phyloP scores from a whole-genome alignment of 2,888 invertebrate species.

The Agrenia bidenticulata region DNA sequence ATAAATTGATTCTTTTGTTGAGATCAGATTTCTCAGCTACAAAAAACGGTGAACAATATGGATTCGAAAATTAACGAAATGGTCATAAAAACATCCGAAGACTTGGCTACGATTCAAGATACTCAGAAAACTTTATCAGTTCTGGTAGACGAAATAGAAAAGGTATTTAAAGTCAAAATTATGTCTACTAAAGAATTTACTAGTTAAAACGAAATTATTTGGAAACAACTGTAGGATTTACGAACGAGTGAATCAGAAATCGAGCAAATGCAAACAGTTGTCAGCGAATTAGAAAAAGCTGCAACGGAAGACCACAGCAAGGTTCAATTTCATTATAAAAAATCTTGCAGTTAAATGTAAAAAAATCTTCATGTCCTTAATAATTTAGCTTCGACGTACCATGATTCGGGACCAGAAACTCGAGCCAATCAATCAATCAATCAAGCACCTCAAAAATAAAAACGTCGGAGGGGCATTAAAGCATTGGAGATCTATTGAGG shows the following conservation, averaged over 20 bases:
- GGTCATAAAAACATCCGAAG: conserved; percentile 22
- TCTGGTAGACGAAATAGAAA: conserved; percentile 34
- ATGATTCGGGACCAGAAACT: conserved; percentile 39
- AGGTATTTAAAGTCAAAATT: conserved; percentile 18
- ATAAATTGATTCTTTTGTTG: neutral
- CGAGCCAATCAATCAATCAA: conserved; percentile 32
- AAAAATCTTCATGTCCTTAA: neutral
- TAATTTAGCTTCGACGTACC: conserved; percentile 28
- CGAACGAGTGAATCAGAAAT: conserved; percentile 22
- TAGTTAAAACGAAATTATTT: neutral
- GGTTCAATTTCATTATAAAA: conserved; percentile 12
- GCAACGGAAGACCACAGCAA: conserved; percentile 38
- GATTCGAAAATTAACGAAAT: conserved; percentile 38
- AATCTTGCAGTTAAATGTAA: neutral
- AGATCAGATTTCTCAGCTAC: conserved; percentile 37
- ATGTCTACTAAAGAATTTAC: neutral
- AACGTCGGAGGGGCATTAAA: conserved; percentile 40
- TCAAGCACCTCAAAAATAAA: conserved; percentile 31
- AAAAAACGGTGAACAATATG: conserved; percentile 38
- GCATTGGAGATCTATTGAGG: conserved; percentile 39
- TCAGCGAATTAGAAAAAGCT: conserved; percentile 32
- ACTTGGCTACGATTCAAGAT: conserved; percentile 23
- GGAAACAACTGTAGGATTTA: conserved; percentile 32
- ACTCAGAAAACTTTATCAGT: conserved; percentile 31
- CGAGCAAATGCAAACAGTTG: conserved; percentile 25